Conservation (phyloP, 30 jellyfish, hydroid and myxozoan species). For the Pelagia noctiluca region DNA sequence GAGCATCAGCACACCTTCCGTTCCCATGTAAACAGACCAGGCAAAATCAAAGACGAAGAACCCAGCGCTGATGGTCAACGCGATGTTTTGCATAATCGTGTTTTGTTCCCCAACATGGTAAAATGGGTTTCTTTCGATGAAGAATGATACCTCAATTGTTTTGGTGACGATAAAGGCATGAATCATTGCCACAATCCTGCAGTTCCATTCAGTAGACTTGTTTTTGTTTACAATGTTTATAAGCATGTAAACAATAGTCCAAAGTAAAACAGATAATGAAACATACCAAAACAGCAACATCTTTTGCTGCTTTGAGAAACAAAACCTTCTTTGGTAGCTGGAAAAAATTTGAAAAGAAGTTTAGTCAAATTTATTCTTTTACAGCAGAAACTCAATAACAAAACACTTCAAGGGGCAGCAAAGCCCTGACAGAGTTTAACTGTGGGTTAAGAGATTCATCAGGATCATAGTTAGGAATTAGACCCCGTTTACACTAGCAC, state of each 20-base stretch:
- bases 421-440: no score
- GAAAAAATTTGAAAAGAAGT: background rate
- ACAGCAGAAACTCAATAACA: no score
- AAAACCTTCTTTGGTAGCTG: background rate
- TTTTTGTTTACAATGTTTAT: background rate
- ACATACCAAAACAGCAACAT: constrained; percentile 51
- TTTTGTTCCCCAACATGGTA: constrained; percentile 77
- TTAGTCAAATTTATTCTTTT: no score
- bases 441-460: no score
- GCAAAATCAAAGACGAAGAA: constrained; percentile 81
- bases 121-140: constrained; percentile 81
- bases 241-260: constrained; percentile 75
- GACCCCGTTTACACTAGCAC: no score
- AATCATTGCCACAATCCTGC: constrained; percentile 80
- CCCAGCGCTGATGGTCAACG: constrained; percentile 71
- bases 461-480: no score
- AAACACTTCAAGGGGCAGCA: background rate
- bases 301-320: background rate
- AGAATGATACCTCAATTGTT: constrained; percentile 38
- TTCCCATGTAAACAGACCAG: constrained; percentile 90
- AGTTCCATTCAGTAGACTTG: constrained; percentile 74
- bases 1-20: constrained; percentile 86
- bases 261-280: constrained; percentile 26
- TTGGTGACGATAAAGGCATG: constrained; percentile 76
- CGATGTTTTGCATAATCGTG: constrained; percentile 55